These are phyloP conservation scores for Cheilinus undulatus DNA, from an alignment of 2,113 vertebrate species.

Conservation along the genomic window DNA sequence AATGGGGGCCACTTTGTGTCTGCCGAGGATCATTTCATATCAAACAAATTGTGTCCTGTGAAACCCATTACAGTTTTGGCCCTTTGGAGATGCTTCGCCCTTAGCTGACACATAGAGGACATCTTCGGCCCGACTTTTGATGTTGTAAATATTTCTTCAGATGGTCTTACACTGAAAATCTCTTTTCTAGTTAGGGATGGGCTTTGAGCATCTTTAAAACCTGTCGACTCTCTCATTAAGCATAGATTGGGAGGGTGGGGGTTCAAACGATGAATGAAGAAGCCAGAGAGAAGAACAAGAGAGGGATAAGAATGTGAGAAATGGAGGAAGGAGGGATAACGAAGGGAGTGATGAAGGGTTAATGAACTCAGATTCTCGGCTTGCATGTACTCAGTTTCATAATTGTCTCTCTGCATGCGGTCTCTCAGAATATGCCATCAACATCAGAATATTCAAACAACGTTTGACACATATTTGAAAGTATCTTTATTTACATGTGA, in stretches of 20 bases:
- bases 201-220: slow-evolving; percentile 59
- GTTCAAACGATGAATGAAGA: slow-evolving; percentile 32
- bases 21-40: slow-evolving; percentile 91
- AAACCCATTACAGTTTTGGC: slow-evolving; percentile 81
- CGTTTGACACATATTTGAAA: slow-evolving; percentile 25
- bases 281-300: slow-evolving; percentile 4
- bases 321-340: slow-evolving; percentile 32
- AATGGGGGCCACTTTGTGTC: slow-evolving; percentile 99
- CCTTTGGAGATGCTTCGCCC: slow-evolving; percentile 79
- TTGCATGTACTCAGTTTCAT: slow-evolving; percentile 53
- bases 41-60: slow-evolving; percentile 94
- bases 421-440: neutral
- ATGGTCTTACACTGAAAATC: slow-evolving; percentile 46
- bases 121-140: slow-evolving; percentile 71
- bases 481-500: slow-evolving; percentile 32
- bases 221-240: slow-evolving; percentile 44
- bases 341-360: slow-evolving; percentile 58
- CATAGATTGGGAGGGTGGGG: slow-evolving; percentile 2
- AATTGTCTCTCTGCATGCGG: slow-evolving; percentile 59
- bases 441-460: slow-evolving; percentile 32
- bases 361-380: slow-evolving; percentile 62
- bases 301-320: slow-evolving; percentile 35
- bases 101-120: slow-evolving; percentile 81
- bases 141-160: slow-evolving; percentile 73
- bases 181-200: slow-evolving; percentile 39